Evolutionary conservation across 2,113 vertebrate species (phyloP).

Genomic region (Protobothrops flavoviridis): DNA sequence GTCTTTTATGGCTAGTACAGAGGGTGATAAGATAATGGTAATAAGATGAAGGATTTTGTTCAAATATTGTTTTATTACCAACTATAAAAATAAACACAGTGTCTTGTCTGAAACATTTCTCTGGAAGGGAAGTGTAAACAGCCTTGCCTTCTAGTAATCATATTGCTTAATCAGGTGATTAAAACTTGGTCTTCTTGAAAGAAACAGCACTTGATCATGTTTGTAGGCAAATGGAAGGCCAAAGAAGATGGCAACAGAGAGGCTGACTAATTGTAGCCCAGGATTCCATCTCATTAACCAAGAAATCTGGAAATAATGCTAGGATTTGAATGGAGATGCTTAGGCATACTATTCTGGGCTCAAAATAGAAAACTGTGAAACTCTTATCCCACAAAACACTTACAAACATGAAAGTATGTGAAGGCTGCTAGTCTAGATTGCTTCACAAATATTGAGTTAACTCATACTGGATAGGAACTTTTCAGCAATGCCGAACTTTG

Average conservation of each 20-base stretch:
- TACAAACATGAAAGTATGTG: background rate
- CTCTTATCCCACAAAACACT: background rate
- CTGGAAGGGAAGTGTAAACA: slow-evolving; percentile 30
- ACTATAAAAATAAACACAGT: slow-evolving; percentile 31
- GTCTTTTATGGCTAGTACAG: slow-evolving; percentile 13
- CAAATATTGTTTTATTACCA: slow-evolving; percentile 30
- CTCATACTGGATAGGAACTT: background rate
- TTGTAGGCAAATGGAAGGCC: background rate
- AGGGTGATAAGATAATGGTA: slow-evolving; percentile 6
- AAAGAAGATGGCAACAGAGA: background rate
- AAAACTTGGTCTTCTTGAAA: slow-evolving; percentile 23
- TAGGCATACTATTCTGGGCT: background rate
- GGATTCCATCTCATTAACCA: background rate
- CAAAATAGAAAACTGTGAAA: background rate
- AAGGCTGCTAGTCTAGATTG: background rate
- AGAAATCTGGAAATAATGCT: background rate
- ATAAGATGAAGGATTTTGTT: slow-evolving; percentile 38
- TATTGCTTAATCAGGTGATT: slow-evolving; percentile 31
- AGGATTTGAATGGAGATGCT: background rate
- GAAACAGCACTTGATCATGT: background rate
- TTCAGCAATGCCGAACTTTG: background rate
- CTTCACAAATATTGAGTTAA: background rate
- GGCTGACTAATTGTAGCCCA: slow-evolving; percentile 7
- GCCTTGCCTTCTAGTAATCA: slow-evolving; percentile 25
- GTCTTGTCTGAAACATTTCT: slow-evolving; percentile 4